Base-by-base conservation (phyloP, 2,797 vertebrate species). In the Dicrostonyx torquatus region DNA sequence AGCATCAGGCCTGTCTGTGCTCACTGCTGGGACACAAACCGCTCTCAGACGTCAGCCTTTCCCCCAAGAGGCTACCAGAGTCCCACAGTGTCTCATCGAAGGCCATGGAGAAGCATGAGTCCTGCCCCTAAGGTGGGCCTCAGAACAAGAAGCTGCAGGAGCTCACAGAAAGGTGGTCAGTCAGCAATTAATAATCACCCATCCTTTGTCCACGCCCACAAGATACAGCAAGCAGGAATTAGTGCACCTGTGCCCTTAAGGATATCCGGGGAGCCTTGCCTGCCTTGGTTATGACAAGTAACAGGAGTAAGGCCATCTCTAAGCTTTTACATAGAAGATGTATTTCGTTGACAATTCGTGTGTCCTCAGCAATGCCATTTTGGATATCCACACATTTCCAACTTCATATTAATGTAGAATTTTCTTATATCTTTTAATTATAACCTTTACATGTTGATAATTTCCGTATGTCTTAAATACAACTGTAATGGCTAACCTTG, bases 51-150 rank as follows among this genome's bases (percentile, higher is more conserved):
- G 6, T 12, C 3, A 5, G 5, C 29, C 24, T 53, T 40, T 14
- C 31, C 24, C 24, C 3, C 3, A n/a, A 55, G 34, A 45, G 26
- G 0, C 6, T 37, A 5, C 34, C 4, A 0, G 0, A 37, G 45
- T 78, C 34, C 53, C 31, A 12, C 12, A 5, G 1, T 68, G 34
- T 64, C 55, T 62, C 70, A 8, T 11, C 29, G 3, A 12, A 31
- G n/a, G 17, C 45, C 14, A 8, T 10, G 0, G 40, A 31, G 34
- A 48, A 4, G 26, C 37, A 13, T 2, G 9, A 34, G n/a, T 22
- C 12, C 10, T n/a, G 3, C 14, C 26, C 22, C 10, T 9, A 34
- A 7, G 17, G n/a, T 7, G 3, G 53, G 3, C 34, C 29, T 24
- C 40, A 6, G 60, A n/a, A 6, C 12, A 60, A 40, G 66, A 84